Evolutionary conservation across 2,888 invertebrate species (phyloP).

Genomic region (Stegana nigrithorax): DNA sequence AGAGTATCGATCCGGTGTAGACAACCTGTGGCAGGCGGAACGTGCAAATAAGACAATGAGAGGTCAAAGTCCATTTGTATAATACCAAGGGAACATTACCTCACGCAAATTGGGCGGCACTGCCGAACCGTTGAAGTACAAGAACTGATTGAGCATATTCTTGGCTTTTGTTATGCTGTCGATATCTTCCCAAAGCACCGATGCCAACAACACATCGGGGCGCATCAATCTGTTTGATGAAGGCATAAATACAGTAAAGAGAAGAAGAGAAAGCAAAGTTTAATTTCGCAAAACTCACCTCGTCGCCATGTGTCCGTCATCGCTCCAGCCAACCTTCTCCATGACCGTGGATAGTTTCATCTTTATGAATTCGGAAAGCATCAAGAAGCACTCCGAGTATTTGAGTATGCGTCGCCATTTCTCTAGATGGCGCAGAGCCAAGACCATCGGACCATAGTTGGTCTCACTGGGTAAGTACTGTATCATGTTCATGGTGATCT

Average conservation of each 20-base stretch:
- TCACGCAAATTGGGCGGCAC: conserved; percentile 67
- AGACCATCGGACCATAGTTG: conserved; percentile 66
- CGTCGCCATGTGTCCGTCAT: conserved; percentile 64
- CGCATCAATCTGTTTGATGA: conserved; percentile 67
- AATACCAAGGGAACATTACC: no score
- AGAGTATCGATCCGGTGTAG: conserved; percentile 68
- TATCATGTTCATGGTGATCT: conserved; percentile 68
- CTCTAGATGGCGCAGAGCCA: conserved; percentile 65
- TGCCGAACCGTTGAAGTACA: conserved; percentile 62
- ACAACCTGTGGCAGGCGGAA: conserved; percentile 56
- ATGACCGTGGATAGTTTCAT: conserved; percentile 65
- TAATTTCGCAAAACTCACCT: conserved; percentile 50
- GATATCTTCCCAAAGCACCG: conserved; percentile 68
- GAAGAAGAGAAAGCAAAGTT: no score
- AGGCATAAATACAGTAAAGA: neutral
- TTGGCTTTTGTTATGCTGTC: conserved; percentile 66
- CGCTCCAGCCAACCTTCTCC: conserved; percentile 65
- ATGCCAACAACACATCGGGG: conserved; percentile 65
- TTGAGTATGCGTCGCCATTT: conserved; percentile 69
- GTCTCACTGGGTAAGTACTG: conserved; percentile 67
- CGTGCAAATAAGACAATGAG: neutral
- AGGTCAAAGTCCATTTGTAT: no score
- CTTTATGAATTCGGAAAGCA: conserved; percentile 68
- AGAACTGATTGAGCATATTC: conserved; percentile 64
- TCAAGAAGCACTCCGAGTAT: conserved; percentile 68